Evolutionary conservation across 2,797 vertebrate species (phyloP).

Genomic region (Phoeniculus purpureus): DNA sequence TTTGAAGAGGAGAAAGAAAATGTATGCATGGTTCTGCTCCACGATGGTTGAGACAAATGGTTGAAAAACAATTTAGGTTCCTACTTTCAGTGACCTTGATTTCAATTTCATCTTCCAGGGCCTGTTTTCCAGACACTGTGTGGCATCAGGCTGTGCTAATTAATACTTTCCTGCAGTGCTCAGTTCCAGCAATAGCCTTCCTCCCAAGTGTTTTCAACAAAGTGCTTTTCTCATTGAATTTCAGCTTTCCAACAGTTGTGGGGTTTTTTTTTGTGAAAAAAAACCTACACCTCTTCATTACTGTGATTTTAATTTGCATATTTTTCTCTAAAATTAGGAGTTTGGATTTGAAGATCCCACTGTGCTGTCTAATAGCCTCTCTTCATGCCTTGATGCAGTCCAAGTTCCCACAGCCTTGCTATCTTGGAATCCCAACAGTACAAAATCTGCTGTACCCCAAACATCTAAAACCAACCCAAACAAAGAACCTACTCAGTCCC

Average conservation of each 20-base stretch:
- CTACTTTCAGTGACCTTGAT: neutral
- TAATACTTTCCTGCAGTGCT: neutral
- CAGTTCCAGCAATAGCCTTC: neutral
- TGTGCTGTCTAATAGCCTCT: neutral
- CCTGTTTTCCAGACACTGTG: neutral
- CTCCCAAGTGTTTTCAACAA: conserved; percentile 16
- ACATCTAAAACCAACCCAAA: no score
- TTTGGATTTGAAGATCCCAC: neutral
- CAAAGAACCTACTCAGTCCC: neutral
- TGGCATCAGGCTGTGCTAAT: neutral
- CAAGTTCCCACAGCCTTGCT: neutral
- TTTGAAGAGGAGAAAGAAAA: neutral
- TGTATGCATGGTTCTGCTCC: neutral
- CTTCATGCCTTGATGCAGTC: neutral
- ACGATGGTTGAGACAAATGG: neutral
- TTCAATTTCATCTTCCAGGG: neutral
- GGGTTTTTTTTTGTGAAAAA: neutral
- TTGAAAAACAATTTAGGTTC: neutral
- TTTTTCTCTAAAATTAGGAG: neutral
- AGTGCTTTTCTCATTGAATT: conserved; percentile 37
- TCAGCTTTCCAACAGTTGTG: conserved; percentile 17
- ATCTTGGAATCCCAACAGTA: neutral
- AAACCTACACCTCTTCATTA: neutral
- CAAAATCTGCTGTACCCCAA: neutral
- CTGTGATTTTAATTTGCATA: conserved; percentile 24